phyloP scores from a whole-genome alignment of 2,888 invertebrate genomes.

The Oligia strigilis region DNA sequence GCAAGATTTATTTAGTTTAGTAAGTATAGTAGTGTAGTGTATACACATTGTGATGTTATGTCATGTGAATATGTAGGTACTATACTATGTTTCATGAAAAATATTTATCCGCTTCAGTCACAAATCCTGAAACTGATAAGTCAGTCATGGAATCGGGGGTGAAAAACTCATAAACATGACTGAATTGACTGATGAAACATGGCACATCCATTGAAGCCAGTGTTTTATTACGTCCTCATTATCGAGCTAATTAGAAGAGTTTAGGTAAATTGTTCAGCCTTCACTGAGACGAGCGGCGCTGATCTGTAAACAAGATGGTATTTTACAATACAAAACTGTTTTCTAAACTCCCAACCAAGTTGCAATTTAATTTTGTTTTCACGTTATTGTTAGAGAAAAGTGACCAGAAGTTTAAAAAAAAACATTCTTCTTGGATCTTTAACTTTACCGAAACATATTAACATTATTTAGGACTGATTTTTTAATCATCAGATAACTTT shows the following conservation, averaged over 20 bases:
- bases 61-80: background rate
- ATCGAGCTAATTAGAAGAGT: constrained; percentile 81
- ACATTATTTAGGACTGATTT: background rate
- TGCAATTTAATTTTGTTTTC: background rate
- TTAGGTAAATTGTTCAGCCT: constrained; percentile 80
- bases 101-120: background rate
- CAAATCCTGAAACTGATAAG: constrained; percentile 17
- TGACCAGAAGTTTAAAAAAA: background rate
- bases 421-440: background rate
- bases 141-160: constrained; percentile 20
- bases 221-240: constrained; percentile 84
- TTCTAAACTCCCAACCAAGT: background rate
- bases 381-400: background rate
- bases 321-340: constrained; percentile 34
- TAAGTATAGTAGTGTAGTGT: no score
- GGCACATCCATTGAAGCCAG: constrained; percentile 70
- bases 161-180: constrained; percentile 49
- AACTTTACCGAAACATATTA: background rate
- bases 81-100: background rate
- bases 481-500: no score
- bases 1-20: background rate
- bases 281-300: constrained; percentile 67
- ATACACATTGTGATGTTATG: background rate
- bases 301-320: constrained; percentile 69
- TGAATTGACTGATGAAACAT: constrained; percentile 57